A percentile compares a stretch with the other conserved stretches of the same genome.
Conservation (phyloP, 1,140 invertebrate species). For the Paralvinella palmiformis region DNA sequence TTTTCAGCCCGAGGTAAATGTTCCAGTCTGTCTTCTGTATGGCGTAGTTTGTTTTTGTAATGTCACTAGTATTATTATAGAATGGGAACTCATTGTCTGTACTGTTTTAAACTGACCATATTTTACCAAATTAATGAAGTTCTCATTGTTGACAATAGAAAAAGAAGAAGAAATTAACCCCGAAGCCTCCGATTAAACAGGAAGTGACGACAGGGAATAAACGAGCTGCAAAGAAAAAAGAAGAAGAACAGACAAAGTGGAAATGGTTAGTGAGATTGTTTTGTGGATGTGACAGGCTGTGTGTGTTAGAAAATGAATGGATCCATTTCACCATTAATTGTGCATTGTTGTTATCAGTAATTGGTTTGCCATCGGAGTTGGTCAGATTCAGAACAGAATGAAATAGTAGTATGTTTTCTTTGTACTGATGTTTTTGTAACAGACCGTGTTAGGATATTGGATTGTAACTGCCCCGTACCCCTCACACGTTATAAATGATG, state of each 20-base stretch:
- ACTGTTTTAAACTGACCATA: too few species aligned
- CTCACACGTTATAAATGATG: too few species aligned
- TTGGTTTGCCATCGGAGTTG: too few species aligned
- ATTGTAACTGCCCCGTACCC: too few species aligned
- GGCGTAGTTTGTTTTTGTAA: neutral
- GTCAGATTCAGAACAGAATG: neutral
- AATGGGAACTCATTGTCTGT: too few species aligned
- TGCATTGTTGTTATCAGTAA: conserved; percentile 1
- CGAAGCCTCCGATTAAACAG: neutral
- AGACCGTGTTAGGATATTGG: too few species aligned
- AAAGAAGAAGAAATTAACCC: neutral
- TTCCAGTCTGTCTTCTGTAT: neutral
- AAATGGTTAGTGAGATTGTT: conserved; percentile 67
- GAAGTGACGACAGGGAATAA: neutral
- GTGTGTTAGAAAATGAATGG: neutral
- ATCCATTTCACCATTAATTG: neutral
- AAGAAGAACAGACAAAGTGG: conserved; percentile 81
- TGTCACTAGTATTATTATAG: neutral
- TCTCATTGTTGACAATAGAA: conserved; percentile 19
- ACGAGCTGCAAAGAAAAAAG: conserved; percentile 58
- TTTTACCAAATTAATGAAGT: conserved; percentile 1
- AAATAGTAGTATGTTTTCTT: neutral
- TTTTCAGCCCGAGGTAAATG: conserved; percentile 24
- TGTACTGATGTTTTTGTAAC: too few species aligned
- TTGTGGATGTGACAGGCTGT: conserved; percentile 8